Evolutionary conservation across 2,113 vertebrate genomes (phyloP).

Genomic region (Psephotus haematonotus): DNA sequence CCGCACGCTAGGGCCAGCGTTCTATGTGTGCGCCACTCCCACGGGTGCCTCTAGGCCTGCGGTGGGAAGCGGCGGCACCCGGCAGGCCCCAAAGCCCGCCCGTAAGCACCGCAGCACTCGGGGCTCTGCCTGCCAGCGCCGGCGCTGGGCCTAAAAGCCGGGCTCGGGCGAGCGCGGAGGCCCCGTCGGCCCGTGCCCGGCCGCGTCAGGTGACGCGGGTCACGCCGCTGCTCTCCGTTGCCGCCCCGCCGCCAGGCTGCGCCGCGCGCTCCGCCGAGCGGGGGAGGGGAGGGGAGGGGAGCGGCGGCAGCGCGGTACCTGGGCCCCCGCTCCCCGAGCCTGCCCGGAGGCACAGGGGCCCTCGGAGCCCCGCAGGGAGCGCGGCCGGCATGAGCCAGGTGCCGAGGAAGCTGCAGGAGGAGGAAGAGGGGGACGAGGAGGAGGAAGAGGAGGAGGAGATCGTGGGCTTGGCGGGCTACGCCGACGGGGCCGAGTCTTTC

Average conservation of each 20-base stretch:
- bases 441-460: constrained; percentile 73
- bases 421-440: constrained; percentile 66
- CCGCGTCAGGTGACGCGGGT: constrained; percentile 80
- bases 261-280: constrained; percentile 49
- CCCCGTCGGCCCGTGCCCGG: background rate
- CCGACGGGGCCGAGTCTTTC: constrained; percentile 69
- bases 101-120: background rate
- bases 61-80: background rate
- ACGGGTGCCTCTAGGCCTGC: background rate
- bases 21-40: too few relatives aligned
- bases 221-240: constrained; percentile 65
- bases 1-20: too few relatives aligned
- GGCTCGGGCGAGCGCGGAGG: background rate
- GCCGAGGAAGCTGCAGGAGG: constrained; percentile 59
- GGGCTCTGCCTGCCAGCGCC: background rate
- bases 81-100: background rate
- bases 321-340: background rate
- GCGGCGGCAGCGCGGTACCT: background rate
- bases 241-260: constrained; percentile 24
- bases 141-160: background rate
- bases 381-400: constrained; percentile 73
- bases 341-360: background rate
- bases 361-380: background rate
- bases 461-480: constrained; percentile 72
- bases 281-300: background rate